Evolutionary conservation across 2,888 invertebrate species (phyloP).

Genomic region (Tiphia femorata): DNA sequence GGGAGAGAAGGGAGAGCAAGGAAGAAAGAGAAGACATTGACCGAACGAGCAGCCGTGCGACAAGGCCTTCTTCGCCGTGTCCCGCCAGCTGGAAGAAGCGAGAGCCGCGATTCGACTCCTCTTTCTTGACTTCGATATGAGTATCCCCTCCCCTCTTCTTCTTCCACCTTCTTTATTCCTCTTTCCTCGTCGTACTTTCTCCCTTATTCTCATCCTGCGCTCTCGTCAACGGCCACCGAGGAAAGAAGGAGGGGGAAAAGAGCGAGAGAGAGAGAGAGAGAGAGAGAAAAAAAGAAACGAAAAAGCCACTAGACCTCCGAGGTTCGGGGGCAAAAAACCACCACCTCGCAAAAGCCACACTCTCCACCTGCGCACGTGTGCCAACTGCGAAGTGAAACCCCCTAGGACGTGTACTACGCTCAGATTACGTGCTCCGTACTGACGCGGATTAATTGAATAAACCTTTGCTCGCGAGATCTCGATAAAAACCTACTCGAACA

Average conservation of each 20-base stretch:
- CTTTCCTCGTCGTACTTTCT: conserved; percentile 14
- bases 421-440: conserved; percentile 30
- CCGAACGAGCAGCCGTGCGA: conserved; percentile 67
- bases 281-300: neutral
- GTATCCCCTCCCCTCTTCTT: neutral
- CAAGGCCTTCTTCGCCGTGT: conserved; percentile 56
- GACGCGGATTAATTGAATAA: conserved; percentile 37
- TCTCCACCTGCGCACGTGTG: conserved; percentile 59
- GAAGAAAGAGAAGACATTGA: conserved; percentile 66
- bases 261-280: neutral
- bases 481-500: neutral
- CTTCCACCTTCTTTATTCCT: conserved; percentile 5
- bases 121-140: neutral
- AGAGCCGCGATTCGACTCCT: conserved; percentile 14
- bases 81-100: conserved; percentile 61
- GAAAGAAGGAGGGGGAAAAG: neutral
- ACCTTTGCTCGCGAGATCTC: conserved; percentile 10
- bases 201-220: too few relatives aligned
- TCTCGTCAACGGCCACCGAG: too few relatives aligned
- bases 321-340: conserved; percentile 43
- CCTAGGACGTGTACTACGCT: conserved; percentile 41
- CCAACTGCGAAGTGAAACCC: conserved; percentile 52
- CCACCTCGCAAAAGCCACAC: conserved; percentile 47
- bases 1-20: conserved; percentile 47
- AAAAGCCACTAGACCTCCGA: conserved; percentile 38